Percentiles rank a stretch among this genome's conserved stretches.
phyloP scores from a whole-genome alignment of 2,888 invertebrate genomes.

The Eupithecia tripunctaria region DNA sequence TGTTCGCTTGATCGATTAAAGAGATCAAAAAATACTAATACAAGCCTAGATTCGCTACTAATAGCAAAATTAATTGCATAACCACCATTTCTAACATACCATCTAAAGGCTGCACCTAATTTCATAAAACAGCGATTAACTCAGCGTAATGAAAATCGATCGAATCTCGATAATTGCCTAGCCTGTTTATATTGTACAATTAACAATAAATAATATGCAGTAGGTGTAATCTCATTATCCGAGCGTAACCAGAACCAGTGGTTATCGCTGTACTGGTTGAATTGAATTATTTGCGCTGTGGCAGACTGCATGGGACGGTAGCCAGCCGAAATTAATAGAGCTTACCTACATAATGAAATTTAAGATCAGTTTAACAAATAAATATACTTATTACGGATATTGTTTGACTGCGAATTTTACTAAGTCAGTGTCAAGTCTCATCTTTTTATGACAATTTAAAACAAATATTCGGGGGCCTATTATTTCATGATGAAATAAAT shows the following conservation, averaged over 20 bases:
- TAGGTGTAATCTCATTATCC: conserved; percentile 53
- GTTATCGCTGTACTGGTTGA: conserved; percentile 31
- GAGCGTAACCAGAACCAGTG: conserved; percentile 31
- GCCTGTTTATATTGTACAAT: conserved; percentile 53
- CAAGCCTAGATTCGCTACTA: not conserved
- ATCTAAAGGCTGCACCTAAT: conserved; percentile 51
- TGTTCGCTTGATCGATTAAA: not conserved
- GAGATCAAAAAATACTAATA: not conserved
- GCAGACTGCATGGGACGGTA: not conserved
- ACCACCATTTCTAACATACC: conserved; percentile 26
- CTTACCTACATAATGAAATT: not conserved
- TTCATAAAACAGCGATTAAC: conserved; percentile 48
- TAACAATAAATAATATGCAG: conserved; percentile 55
- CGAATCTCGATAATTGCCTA: conserved; percentile 53
- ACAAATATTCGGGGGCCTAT: too few species aligned
- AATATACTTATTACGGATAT: not conserved
- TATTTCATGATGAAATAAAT: too few species aligned
- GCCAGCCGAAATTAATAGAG: not conserved
- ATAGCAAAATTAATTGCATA: conserved; percentile 4
- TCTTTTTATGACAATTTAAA: too few species aligned
- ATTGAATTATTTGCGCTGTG: conserved; percentile 33
- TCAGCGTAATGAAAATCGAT: conserved; percentile 49
- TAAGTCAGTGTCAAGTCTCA: too few species aligned
- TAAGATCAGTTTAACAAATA: not conserved
- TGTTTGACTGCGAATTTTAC: not conserved